phyloP scores from a whole-genome alignment of 2,888 invertebrate genomes.

The Tenthredo livida region DNA sequence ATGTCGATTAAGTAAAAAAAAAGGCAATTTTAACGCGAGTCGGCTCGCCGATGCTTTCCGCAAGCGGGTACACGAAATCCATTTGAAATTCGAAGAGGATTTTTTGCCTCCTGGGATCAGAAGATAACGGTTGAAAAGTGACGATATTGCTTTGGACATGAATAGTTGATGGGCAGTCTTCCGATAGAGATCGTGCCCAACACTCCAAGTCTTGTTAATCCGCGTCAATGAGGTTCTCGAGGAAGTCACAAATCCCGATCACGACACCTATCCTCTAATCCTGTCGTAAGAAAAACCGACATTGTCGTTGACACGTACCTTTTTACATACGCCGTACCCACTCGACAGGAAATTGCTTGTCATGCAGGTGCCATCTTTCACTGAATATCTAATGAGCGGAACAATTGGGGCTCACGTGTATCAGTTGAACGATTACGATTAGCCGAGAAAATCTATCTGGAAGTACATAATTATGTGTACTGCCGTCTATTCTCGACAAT shows the following conservation, averaged over 20 bases:
- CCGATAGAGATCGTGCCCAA: slow-evolving; percentile 27
- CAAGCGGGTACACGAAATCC: background rate
- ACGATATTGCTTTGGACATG: slow-evolving; percentile 41
- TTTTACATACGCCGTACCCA: background rate
- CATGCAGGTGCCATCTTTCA: slow-evolving; percentile 29
- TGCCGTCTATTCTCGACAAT: background rate
- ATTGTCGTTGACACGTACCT: slow-evolving; percentile 23
- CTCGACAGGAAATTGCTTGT: slow-evolving; percentile 36
- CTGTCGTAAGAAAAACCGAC: slow-evolving; percentile 36
- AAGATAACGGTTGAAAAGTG: slow-evolving; percentile 28
- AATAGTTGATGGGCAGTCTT: slow-evolving; percentile 39
- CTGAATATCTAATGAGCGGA: slow-evolving; percentile 38
- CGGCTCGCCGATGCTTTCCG: background rate
- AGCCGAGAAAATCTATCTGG: background rate
- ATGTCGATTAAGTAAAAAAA: slow-evolving; percentile 16
- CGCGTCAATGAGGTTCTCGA: slow-evolving; percentile 29
- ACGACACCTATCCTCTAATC: slow-evolving; percentile 24
- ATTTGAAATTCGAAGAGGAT: slow-evolving; percentile 31
- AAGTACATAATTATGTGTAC: background rate
- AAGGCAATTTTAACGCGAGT: background rate
- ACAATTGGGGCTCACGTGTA: slow-evolving; percentile 18
- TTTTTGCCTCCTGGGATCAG: slow-evolving; percentile 25
- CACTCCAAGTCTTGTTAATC: slow-evolving; percentile 31
- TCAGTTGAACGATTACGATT: background rate
- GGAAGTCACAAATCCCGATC: slow-evolving; percentile 49